Conservation (phyloP, 2,797 vertebrate species). For the Neostethus bicornis region DNA sequence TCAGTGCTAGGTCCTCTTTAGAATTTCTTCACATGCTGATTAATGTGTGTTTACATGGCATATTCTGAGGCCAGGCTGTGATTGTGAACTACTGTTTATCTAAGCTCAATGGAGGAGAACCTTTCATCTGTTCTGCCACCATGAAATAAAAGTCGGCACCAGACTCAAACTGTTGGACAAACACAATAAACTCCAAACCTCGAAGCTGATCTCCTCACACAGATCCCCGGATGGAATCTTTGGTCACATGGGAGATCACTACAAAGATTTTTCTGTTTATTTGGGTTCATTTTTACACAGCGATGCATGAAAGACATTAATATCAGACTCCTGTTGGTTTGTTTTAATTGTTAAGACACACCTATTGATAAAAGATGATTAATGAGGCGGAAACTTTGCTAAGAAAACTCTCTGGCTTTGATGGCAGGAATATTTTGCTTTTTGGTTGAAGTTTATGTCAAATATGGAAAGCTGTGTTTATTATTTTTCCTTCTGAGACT, state of each 20-base stretch:
- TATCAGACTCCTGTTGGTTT: constrained; percentile 42
- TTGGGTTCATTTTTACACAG: constrained; percentile 55
- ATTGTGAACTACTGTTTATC: constrained; percentile 69
- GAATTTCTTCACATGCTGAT: constrained; percentile 51
- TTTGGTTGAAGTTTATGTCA: constrained; percentile 5
- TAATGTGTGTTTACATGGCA: constrained; percentile 56
- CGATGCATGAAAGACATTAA: constrained; percentile 27
- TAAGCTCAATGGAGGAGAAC: constrained; percentile 63
- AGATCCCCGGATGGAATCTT: constrained; percentile 37
- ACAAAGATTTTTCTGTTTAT: constrained; percentile 60
- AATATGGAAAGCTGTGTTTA: constrained; percentile 4
- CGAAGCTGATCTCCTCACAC: constrained; percentile 32
- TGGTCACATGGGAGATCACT: constrained; percentile 36
- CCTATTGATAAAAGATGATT: constrained; percentile 59
- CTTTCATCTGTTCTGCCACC: constrained; percentile 71
- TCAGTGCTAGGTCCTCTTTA: constrained; percentile 20
- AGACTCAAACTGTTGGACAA: constrained; percentile 65
- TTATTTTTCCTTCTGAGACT: neutral
- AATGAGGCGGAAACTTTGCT: constrained; percentile 11
- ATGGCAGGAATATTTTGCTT: constrained; percentile 1
- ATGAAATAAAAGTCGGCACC: constrained; percentile 62
- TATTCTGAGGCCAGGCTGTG: constrained; percentile 36
- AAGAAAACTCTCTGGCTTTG: constrained; percentile 4
- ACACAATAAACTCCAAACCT: constrained; percentile 68
- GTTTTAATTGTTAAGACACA: constrained; percentile 54